Evolutionary conservation across 1,140 invertebrate genomes (phyloP), one percentile per base, ranked within the genome.

Genomic region (Aricia agestis): DNA sequence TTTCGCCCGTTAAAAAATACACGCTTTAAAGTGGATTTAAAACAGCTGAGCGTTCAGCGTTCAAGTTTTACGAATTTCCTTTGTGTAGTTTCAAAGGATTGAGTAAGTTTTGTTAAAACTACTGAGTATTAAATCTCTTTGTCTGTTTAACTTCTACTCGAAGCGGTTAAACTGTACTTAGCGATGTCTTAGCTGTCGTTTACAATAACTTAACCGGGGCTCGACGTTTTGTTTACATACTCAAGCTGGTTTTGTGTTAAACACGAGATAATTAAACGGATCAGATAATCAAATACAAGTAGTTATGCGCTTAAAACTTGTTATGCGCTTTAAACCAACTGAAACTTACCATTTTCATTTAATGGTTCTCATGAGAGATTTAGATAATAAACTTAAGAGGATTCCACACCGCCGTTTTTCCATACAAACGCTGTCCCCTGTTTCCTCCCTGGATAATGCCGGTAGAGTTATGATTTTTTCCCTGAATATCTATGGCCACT

Each of bases 51-150:
- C 45, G 1, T 36, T 52, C 13, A 52, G 45, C 45, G 45, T 52
- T 52, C 13, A 52, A 52, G 45, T 52, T 52, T 52, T 13, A 52
- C 45, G 45, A 52, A 52, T 52, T 52, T 52, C 45, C 45, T 52
- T 52, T 52, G 45, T 52, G 45, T 52, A 52, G 45, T 52, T 52
- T 52, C 45, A 52, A 52, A 52, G 45, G 45, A 52, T 52, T 52
- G 45, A 52, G 45, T 52, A 15, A 52, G 45, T 52, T 52, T 52
- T 52, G 45, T 52, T 52, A 52, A 52, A 52, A 52, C 45, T 52
- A 52, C 45, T 52, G 45, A 52, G 45, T 52, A 52, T 52, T 52
- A 52, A 52, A 52, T 52, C 45, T 52, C 45, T 52, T 52, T 52
- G 45, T 52, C 45, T 52, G 45, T 52, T 36, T 52, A 52, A 15